phyloP scores from a whole-genome alignment of 2,113 vertebrate species.

The Callocephalon fimbriatum region DNA sequence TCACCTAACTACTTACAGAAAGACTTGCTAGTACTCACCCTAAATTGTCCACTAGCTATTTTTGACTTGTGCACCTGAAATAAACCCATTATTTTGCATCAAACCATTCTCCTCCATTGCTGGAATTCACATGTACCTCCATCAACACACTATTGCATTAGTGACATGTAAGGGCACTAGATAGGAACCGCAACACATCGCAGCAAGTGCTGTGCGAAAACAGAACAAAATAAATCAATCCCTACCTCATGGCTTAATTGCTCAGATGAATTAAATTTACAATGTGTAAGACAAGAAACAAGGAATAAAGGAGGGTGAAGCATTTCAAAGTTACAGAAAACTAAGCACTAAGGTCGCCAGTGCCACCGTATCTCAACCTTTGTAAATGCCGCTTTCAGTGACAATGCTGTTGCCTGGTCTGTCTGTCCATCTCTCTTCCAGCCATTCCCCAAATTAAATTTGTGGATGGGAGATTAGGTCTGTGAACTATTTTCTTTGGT shows the following conservation, averaged over 20 bases:
- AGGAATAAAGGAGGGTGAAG: not conserved
- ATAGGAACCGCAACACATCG: not conserved
- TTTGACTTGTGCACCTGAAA: not conserved
- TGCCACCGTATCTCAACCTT: not conserved
- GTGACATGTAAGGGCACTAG: not conserved
- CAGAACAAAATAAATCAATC: not conserved
- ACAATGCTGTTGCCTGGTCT: not conserved
- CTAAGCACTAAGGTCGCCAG: fast-evolving
- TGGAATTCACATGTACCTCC: not conserved
- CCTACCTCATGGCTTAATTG: not conserved
- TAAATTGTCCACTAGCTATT: not conserved
- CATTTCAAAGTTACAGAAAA: not conserved
- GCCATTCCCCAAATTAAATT: not conserved
- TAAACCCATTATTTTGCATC: not conserved
- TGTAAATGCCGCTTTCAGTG: not conserved
- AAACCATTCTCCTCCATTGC: not conserved
- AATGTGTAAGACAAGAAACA: not conserved
- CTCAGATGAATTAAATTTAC: not conserved
- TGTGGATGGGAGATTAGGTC: fast-evolving
- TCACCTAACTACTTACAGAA: not conserved
- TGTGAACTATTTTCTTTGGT: not conserved
- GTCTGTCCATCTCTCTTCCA: not conserved
- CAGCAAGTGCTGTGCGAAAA: not conserved
- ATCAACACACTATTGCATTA: fast-evolving
- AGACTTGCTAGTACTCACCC: not conserved